Percentiles rank a stretch among this genome's conserved stretches.
phyloP scores from a whole-genome alignment of 2,797 vertebrate genomes.

The Mionectes olivaceus region DNA sequence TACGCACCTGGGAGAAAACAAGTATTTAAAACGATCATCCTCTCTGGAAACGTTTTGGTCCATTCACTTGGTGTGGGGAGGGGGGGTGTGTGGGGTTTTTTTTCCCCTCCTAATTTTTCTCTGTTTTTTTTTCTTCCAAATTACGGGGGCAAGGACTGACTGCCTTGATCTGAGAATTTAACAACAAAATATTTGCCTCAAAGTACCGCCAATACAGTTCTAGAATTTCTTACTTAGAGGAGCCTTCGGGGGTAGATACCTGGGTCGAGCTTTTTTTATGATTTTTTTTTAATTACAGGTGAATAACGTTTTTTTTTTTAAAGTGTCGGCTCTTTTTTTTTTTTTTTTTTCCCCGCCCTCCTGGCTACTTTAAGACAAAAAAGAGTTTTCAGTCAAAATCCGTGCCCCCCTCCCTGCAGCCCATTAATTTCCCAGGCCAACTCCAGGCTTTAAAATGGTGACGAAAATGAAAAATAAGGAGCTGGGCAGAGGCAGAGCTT shows the following conservation, averaged over 20 bases:
- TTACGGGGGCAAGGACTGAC: background rate
- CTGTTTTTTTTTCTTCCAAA: background rate
- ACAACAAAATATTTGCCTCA: background rate
- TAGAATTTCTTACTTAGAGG: background rate
- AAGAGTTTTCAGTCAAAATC: background rate
- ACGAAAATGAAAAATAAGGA: background rate
- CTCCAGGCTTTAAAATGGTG: background rate
- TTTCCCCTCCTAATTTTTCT: background rate
- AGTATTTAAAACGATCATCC: background rate
- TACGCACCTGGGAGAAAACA: constrained; percentile 23
- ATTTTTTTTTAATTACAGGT: background rate
- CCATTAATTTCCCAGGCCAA: constrained; percentile 35
- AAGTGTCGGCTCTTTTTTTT: background rate
- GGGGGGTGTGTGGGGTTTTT: accelerated
- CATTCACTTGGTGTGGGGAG: background rate
- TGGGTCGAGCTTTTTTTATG: background rate
- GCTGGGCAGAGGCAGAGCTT: background rate
- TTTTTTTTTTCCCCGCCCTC: background rate
- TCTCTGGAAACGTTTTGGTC: background rate
- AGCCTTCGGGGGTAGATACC: background rate
- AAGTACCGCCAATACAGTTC: background rate
- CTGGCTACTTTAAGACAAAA: background rate
- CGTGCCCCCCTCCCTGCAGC: background rate
- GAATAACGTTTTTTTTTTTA: background rate
- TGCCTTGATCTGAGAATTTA: background rate